Percentiles rank a stretch among this genome's conserved stretches.
Evolutionary conservation across 2,888 invertebrate genomes (phyloP).

Genomic region (Ennomos quercinarius): DNA sequence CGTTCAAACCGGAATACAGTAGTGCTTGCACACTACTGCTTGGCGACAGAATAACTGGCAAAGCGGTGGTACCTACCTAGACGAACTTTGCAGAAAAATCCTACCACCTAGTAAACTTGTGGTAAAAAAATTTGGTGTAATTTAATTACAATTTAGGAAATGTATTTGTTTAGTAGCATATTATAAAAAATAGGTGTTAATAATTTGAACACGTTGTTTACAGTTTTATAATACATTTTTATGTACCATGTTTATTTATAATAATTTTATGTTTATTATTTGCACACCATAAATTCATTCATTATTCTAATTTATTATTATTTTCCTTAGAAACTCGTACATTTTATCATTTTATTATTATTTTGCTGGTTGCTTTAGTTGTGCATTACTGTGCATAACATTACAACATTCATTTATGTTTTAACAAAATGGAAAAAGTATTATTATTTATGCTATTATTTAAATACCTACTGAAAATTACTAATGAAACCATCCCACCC

Average conservation of each 20-base stretch:
- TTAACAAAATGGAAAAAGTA: slow-evolving; percentile 20
- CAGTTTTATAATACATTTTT: slow-evolving; percentile 20
- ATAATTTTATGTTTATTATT: slow-evolving; percentile 66
- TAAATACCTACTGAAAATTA: slow-evolving; percentile 19
- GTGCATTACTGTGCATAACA: slow-evolving; percentile 51
- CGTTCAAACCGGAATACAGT: no score
- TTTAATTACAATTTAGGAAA: no score
- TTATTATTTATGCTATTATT: slow-evolving; percentile 30
- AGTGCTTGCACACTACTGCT: no score
- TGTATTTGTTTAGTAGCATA: no score
- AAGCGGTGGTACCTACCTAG: no score
- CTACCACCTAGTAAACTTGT: no score
- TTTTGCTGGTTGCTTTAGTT: slow-evolving; percentile 69
- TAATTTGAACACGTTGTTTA: slow-evolving; percentile 25
- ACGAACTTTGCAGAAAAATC: no score
- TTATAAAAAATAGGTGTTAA: no score
- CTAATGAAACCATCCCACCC: slow-evolving; percentile 38
- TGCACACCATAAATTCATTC: slow-evolving; percentile 72
- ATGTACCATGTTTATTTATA: slow-evolving; percentile 35
- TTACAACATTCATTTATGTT: slow-evolving; percentile 34
- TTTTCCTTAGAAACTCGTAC: slow-evolving; percentile 43
- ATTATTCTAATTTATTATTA: slow-evolving; percentile 47
- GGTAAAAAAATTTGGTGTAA: no score
- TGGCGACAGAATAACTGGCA: no score
- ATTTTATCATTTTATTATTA: slow-evolving; percentile 56